Evolutionary conservation across 2,113 vertebrate genomes (phyloP), one percentile per base, ranked within the genome.

Genomic region (Saccopteryx bilineata): DNA sequence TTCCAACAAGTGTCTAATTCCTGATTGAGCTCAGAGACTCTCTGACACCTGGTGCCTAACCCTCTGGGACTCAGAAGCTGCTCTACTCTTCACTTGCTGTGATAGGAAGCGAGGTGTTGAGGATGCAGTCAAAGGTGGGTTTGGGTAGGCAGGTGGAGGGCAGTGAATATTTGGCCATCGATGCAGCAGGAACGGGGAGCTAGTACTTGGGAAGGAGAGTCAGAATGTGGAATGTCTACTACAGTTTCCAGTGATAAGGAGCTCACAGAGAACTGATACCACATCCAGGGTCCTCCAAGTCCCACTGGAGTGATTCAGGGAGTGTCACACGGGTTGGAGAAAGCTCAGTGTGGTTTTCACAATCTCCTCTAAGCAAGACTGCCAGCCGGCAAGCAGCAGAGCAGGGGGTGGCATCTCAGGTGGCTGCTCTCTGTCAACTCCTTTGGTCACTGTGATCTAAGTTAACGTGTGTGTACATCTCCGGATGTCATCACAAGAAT

Each of bases 61-160:
- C 21, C 52, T 23, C 46, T 14, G 15, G 4, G 46, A 48, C 8
- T 10, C 15, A 68, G 15, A 69, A 68, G 61, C 39, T 63, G 9
- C 63, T 68, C 21, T 17, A 26, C 17, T 48, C 65, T 33, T 84
- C 52, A 1, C 5, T 1, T 3, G 58, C 13, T n/a, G 7, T 5
- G n/a, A 13, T 0, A 23, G 18, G 33, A 56, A 71, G 74, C 2
- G 12, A 63, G 8, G 3, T 61, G 19, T 2, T 39, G 50, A 60
- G n/a, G 31, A 26, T 9, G 21, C 58, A 2, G 14, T 54, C 21
- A 48, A 46, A 61, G 7, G n/a, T 18, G 21, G 46, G 46, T 8
- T 9, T 1, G 28, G 71, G 4, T 15, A n/a, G 46, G 46, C 2
- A 12, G 9, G 10, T 4, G 0, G 7, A 3, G 12, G 54, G 33